Evolutionary conservation across 1,140 invertebrate species (phyloP).

Genomic region (Bilobella aurantiaca): DNA sequence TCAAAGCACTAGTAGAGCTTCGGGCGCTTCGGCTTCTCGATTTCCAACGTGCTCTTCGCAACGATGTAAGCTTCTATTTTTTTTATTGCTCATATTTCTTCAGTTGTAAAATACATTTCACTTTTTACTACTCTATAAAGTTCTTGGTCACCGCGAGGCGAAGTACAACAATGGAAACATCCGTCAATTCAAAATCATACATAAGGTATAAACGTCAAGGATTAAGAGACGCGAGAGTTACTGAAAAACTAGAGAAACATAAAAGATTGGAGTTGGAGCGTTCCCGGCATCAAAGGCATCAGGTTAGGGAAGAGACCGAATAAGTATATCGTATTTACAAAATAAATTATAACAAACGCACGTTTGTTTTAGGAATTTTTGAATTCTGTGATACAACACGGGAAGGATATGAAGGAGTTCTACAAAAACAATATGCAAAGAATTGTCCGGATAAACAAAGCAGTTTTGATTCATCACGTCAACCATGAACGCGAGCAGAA

Average conservation of each 20-base stretch:
- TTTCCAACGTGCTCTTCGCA: conserved; percentile 80
- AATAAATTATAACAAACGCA: no score
- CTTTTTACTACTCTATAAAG: conserved; percentile 9
- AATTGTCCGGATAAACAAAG: conserved; percentile 51
- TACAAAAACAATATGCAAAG: conserved; percentile 49
- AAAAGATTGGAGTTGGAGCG: conserved; percentile 57
- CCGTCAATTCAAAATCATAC: conserved; percentile 55
- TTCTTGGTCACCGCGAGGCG: conserved; percentile 49
- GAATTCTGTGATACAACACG: conserved; percentile 54
- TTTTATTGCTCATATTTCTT: background rate
- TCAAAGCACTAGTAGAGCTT: conserved; percentile 90
- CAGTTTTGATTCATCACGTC: conserved; percentile 53
- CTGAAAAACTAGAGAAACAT: conserved; percentile 60
- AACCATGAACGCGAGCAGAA: conserved; percentile 60
- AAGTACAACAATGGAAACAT: conserved; percentile 56
- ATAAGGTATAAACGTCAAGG: conserved; percentile 54
- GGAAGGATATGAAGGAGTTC: conserved; percentile 50
- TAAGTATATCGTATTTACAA: no score
- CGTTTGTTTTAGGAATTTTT: conserved; percentile 49
- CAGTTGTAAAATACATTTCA: background rate
- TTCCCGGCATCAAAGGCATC: conserved; percentile 49
- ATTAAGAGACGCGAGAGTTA: conserved; percentile 54
- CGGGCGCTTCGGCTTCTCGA: conserved; percentile 83
- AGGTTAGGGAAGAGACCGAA: conserved; percentile 13
- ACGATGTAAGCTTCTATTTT: conserved; percentile 45